phyloP scores from a whole-genome alignment of 2,888 invertebrate genomes.

The Baronia brevicornis region DNA sequence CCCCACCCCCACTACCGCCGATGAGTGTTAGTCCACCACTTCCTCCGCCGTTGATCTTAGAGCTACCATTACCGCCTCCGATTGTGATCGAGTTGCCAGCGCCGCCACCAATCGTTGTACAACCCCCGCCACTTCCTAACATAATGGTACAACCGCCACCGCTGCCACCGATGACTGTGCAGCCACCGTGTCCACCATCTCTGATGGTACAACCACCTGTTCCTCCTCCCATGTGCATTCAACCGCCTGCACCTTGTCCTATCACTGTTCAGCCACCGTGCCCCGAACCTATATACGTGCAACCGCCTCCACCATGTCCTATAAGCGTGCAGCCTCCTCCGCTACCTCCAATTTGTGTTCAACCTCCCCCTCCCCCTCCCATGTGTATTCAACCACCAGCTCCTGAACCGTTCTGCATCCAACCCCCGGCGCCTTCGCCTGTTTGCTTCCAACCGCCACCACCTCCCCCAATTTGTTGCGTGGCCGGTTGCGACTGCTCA shows the following conservation, averaged over 20 bases:
- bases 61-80: slow-evolving; percentile 29
- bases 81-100: slow-evolving; percentile 32
- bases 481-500: slow-evolving; percentile 11
- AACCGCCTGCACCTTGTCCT: slow-evolving; percentile 48
- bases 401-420: slow-evolving; percentile 40
- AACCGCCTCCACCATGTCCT: slow-evolving; percentile 49
- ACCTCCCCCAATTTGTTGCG: slow-evolving; percentile 26
- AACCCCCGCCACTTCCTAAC: slow-evolving; percentile 53
- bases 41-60: slow-evolving; percentile 29
- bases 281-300: slow-evolving; percentile 47
- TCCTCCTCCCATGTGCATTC: slow-evolving; percentile 45
- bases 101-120: slow-evolving; percentile 49
- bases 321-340: slow-evolving; percentile 53
- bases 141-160: slow-evolving; percentile 56
- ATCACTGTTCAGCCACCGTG: slow-evolving; percentile 54
- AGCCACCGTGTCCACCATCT: slow-evolving; percentile 50
- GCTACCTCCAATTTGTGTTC: slow-evolving; percentile 48
- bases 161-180: slow-evolving; percentile 54
- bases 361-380: slow-evolving; percentile 46
- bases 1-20: slow-evolving; percentile 42
- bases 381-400: slow-evolving; percentile 39
- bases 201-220: slow-evolving; percentile 56
- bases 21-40: slow-evolving; percentile 27
- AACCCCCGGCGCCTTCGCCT: slow-evolving; percentile 49
- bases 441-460: slow-evolving; percentile 48